A percentile compares a stretch with the other conserved stretches of the same genome.
Conservation (phyloP, 2,888 invertebrate genomes). For the Chaitophorus viminalis region DNA sequence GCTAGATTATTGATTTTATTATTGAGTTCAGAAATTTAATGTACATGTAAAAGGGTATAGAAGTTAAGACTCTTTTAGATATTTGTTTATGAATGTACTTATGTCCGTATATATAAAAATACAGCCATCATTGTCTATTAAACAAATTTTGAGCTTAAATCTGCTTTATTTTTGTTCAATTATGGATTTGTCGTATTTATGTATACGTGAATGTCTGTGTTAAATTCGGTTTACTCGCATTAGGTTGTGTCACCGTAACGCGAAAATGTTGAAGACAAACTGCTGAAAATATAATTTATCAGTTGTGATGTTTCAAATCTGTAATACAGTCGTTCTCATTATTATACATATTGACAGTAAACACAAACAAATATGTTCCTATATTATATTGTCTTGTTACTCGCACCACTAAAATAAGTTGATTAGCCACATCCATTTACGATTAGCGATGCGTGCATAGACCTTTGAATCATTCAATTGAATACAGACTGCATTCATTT, state of each 20-base stretch:
- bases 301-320: background rate
- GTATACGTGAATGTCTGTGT: background rate
- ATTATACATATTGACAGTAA: background rate
- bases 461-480: conserved; percentile 10
- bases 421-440: background rate
- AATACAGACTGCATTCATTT: too few relatives aligned
- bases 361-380: background rate
- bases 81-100: background rate
- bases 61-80: too few relatives aligned
- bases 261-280: background rate
- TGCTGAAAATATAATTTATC: background rate
- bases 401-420: background rate
- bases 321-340: background rate
- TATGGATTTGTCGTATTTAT: background rate
- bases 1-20: too few relatives aligned
- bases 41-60: too few relatives aligned
- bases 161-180: background rate
- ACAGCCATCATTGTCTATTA: too few relatives aligned
- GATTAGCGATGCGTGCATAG: background rate
- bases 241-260: background rate
- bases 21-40: too few relatives aligned
- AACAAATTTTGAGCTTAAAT: background rate
- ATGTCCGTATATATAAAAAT: too few relatives aligned
- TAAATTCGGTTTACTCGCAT: background rate
- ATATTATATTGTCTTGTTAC: background rate